Evolutionary conservation across 2,888 invertebrate species (phyloP), one percentile per base, ranked within the genome.

Genomic region (Hipparchia sbordonii): DNA sequence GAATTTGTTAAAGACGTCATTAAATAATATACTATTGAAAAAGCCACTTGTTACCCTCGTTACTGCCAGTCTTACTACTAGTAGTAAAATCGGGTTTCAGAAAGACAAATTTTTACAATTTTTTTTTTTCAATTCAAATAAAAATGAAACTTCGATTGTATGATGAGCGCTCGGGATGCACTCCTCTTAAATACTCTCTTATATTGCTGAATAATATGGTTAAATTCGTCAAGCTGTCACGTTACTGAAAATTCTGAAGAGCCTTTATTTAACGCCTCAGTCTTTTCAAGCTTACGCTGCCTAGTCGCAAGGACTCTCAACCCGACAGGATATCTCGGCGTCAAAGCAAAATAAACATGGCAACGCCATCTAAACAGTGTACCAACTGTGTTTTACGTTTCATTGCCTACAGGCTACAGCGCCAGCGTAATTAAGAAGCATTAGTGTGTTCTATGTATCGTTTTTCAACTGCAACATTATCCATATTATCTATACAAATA

Each of bases 311-410:
- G 68, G n/a, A 60, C 68, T 59, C 68, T 68, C 51, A 67, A 45
- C 57, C 6, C 57, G 9, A 60, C 59, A 51, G 68, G 56, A 68
- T 68, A 68, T 13, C 45, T 65, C 72, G 62, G 46, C 65, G 61
- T 23, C 65, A 73, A 69, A 63, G 72, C 65, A 62, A 80, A 82
- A 86, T 88, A 89, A 89, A 90, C 87, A 89, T 80, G 85, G 85
- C 87, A 87, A 88, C 84, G 86, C 87, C 85, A 86, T 86, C 85
- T 84, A 86, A 85, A 84, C 85, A 81, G 82, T 85, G 83, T 84
- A 86, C 86, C 62, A 57, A 56, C 6, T 7, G 8, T 57, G 57
- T 57, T 57, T 57, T 57, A 13, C 2, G 23, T 23, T 23, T 57
- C 57, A 8, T 57, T 57, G 23, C 57, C 8, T 57, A 57, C 23